phyloP scores from a whole-genome alignment of 2,113 vertebrate genomes.

The Proterorhinus semilunaris region DNA sequence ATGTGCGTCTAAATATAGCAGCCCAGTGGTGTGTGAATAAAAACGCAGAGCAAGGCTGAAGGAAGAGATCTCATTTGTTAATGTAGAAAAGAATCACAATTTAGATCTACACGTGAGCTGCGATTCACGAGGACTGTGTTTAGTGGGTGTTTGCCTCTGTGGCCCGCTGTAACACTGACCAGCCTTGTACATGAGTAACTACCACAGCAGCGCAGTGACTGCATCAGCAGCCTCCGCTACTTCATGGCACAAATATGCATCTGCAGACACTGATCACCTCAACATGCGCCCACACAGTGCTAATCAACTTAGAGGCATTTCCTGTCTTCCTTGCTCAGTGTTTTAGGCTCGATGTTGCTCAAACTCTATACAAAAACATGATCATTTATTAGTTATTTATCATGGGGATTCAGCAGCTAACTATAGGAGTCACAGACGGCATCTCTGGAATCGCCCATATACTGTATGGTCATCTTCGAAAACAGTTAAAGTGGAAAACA shows the following conservation, averaged over 20 bases:
- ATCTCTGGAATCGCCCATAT: too few species aligned
- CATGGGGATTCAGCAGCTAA: too few species aligned
- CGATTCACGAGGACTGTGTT: constrained; percentile 48
- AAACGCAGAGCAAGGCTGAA: constrained; percentile 12
- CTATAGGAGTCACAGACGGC: too few species aligned
- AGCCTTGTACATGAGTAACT: constrained; percentile 30
- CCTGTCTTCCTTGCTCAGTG: neutral
- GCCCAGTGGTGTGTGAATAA: constrained; percentile 36
- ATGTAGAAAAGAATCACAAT: constrained; percentile 16
- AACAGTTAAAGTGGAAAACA: too few species aligned
- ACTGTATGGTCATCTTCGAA: too few species aligned
- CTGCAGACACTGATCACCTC: constrained; percentile 17
- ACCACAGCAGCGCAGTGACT: constrained; percentile 25
- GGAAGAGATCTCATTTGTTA: constrained; percentile 38
- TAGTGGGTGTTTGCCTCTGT: constrained; percentile 11
- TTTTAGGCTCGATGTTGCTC: neutral
- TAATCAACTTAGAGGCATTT: constrained; percentile 6
- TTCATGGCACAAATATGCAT: constrained; percentile 36
- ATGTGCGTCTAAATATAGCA: constrained; percentile 38
- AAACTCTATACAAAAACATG: neutral
- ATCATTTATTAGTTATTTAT: too few species aligned
- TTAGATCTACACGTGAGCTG: constrained; percentile 53
- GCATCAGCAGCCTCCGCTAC: constrained; percentile 25
- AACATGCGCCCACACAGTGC: constrained; percentile 22
- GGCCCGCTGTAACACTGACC: constrained; percentile 30